These are phyloP conservation scores for Pseudomyrmex pallidus DNA, from an alignment of 1,140 invertebrate species.

Conservation along the genomic window DNA sequence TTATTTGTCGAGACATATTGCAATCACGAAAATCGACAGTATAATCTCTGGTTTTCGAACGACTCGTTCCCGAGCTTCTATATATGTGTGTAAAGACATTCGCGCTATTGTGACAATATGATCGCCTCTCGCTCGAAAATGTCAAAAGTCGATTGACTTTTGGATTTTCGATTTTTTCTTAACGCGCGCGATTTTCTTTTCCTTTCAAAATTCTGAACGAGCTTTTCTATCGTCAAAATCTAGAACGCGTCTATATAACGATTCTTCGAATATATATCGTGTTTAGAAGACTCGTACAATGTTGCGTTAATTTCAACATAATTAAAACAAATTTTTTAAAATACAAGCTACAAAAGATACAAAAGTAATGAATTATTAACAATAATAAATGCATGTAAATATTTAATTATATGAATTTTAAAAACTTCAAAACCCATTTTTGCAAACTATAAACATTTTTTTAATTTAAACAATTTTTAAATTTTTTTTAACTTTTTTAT, in stretches of 20 bases:
- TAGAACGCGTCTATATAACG: not conserved
- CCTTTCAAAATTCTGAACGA: not conserved
- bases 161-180: constrained; percentile 26
- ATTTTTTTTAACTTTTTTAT: too few relatives aligned
- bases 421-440: not conserved
- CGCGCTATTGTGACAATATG: constrained; percentile 37
- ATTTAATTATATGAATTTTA: not conserved
- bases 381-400: not conserved
- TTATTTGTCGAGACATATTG: constrained; percentile 72
- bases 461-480: too few relatives aligned
- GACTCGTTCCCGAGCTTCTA: constrained; percentile 29
- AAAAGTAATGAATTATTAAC: not conserved
- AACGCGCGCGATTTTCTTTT: not conserved
- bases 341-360: not conserved
- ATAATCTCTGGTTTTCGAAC: constrained; percentile 65
- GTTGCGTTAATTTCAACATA: not conserved
- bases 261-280: not conserved
- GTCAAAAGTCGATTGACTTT: constrained; percentile 41
- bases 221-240: not conserved
- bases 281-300: not conserved
- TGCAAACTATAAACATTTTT: too few relatives aligned
- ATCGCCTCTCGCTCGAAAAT: not conserved
- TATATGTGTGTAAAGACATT: constrained; percentile 9
- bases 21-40: constrained; percentile 62
- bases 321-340: not conserved